phyloP scores from a whole-genome alignment of 2,113 vertebrate species.

The Cranoglanis bouderius region DNA sequence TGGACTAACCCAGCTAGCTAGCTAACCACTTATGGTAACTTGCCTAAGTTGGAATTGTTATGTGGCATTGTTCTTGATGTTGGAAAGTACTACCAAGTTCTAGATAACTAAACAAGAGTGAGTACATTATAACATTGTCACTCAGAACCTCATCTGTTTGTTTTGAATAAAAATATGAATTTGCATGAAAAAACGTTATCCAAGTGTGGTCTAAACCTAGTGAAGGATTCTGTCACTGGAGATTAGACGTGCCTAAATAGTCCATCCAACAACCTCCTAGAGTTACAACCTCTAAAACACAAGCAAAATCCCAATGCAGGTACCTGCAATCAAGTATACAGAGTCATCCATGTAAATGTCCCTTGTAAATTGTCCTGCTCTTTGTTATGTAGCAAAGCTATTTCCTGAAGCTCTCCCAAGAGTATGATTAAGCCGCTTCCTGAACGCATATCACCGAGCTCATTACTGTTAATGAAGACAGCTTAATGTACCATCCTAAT shows the following conservation, averaged over 20 bases:
- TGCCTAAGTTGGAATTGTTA: background rate
- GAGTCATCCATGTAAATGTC: background rate
- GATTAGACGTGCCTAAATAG: background rate
- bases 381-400: constrained; percentile 4
- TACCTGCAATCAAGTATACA: background rate
- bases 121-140: background rate
- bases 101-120: background rate
- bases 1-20: background rate
- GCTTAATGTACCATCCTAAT: constrained; percentile 42
- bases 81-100: background rate
- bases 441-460: constrained; percentile 15
- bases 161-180: background rate
- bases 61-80: background rate
- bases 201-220: background rate
- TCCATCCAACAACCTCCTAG: background rate
- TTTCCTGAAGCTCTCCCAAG: constrained; percentile 9
- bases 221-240: background rate
- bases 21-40: background rate
- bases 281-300: background rate
- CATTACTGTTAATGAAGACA: constrained; percentile 24
- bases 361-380: background rate
- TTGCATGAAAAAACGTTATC: background rate
- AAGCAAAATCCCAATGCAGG: background rate
- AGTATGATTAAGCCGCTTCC: constrained; percentile 15
- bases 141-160: background rate